Conservation (phyloP, 2,797 vertebrate genomes). For the Alectoris magna region DNA sequence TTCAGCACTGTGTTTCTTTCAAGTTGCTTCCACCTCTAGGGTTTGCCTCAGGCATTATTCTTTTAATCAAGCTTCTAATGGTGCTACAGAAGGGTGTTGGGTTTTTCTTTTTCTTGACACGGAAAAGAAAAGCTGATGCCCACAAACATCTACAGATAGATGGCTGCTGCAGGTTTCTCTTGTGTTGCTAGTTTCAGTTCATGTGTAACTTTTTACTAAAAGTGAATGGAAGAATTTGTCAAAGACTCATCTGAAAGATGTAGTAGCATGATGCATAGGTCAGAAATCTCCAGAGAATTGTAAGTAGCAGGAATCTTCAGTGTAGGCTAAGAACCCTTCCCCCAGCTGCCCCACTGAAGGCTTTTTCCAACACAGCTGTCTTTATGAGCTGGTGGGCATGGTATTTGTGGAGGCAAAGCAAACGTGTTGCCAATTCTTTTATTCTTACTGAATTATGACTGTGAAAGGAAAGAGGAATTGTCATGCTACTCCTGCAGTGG, state of each 20-base stretch:
- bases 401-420: neutral
- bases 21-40: conserved; percentile 61
- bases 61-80: conserved; percentile 58
- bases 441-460: neutral
- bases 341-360: neutral
- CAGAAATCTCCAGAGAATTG: neutral
- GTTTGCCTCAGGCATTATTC: conserved; percentile 62
- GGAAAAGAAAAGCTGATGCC: neutral
- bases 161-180: neutral
- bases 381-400: neutral
- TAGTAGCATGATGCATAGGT: neutral
- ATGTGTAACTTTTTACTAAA: neutral
- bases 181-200: neutral
- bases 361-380: neutral
- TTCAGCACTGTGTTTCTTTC: conserved; percentile 47
- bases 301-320: neutral
- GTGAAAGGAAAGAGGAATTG: neutral
- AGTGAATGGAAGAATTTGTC: neutral
- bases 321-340: neutral
- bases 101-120: neutral
- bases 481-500: neutral
- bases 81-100: neutral
- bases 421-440: neutral
- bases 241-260: accelerated
- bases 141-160: neutral